Evolutionary conservation across 2,888 invertebrate species (phyloP).

Genomic region (Drosophila niveifrons): DNA sequence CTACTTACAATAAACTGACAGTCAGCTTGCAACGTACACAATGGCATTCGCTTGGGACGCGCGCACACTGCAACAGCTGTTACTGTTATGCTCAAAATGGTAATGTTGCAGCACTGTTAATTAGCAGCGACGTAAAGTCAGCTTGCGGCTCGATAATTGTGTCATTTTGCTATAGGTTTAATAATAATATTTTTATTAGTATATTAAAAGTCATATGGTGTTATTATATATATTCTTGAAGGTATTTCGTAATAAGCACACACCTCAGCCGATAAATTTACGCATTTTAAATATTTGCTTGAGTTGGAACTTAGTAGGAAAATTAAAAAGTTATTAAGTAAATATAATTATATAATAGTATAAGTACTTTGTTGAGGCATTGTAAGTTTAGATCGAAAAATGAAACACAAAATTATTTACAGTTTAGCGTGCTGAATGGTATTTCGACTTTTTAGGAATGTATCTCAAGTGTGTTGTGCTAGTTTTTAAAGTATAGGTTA

Average conservation of each 20-base stretch:
- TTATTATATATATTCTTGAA: constrained; percentile 76
- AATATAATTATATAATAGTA: background rate
- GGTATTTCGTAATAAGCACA: constrained; percentile 77
- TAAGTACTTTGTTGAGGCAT: constrained; percentile 4
- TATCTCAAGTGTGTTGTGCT: constrained; percentile 35
- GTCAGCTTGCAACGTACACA: constrained; percentile 46
- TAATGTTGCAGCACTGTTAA: constrained; percentile 6
- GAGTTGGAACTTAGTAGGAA: constrained; percentile 61
- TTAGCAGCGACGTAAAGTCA: constrained; percentile 5
- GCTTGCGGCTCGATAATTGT: constrained; percentile 13
- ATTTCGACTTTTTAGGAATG: constrained; percentile 33
- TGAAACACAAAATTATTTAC: constrained; percentile 71
- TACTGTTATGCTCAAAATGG: constrained; percentile 25
- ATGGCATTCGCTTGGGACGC: constrained; percentile 34
- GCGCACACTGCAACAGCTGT: constrained; percentile 44
- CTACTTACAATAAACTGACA: constrained; percentile 61
- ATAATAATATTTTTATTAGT: constrained; percentile 79
- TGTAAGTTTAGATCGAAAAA: constrained; percentile 52
- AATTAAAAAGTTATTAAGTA: constrained; percentile 43
- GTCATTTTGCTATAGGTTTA: constrained; percentile 58
- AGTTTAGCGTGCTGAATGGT: constrained; percentile 59
- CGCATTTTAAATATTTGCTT: constrained; percentile 50
- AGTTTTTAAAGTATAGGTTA: constrained; percentile 36
- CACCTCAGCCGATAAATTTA: constrained; percentile 53
- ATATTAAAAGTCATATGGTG: constrained; percentile 79